Conservation (phyloP, 1,140 invertebrate species). For the Papilio machaon region DNA sequence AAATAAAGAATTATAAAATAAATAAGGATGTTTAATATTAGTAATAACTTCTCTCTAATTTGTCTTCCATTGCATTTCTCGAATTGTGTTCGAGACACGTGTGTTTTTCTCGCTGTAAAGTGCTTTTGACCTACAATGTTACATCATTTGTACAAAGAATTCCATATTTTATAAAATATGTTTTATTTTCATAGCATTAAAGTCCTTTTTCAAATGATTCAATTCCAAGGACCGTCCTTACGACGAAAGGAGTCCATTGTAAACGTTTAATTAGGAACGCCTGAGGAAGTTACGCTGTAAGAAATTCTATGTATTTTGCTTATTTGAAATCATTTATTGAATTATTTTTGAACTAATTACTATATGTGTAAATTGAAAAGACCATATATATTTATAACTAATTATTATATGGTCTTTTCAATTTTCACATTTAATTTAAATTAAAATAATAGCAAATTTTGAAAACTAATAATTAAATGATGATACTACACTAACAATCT, state of each 20-base stretch:
- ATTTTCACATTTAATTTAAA: not conserved
- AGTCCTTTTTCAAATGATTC: not conserved
- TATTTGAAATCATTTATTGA: not conserved
- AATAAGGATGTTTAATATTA: not conserved
- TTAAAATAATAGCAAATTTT: not conserved
- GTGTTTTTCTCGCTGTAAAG: conserved; percentile 19
- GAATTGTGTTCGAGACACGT: conserved; percentile 19
- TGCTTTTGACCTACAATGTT: conserved; percentile 35
- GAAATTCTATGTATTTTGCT: not conserved
- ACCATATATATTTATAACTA: too few species aligned
- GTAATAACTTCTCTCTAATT: not conserved
- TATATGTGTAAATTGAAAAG: too few species aligned
- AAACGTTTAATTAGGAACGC: conserved; percentile 22
- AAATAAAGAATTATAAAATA: not conserved
- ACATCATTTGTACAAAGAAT: conserved; percentile 21
- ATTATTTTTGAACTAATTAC: not conserved
- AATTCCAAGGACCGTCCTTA: not conserved
- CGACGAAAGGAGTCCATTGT: conserved; percentile 9
- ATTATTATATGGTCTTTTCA: too few species aligned
- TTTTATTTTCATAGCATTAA: not conserved
- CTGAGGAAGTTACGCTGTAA: conserved; percentile 17
- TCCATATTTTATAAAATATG: not conserved
- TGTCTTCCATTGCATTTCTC: not conserved
- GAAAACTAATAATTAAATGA: too few species aligned
- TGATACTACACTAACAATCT: too few species aligned